Base-by-base conservation (phyloP, 2,888 invertebrate genomes). In the Strigamia transsilvanica region DNA sequence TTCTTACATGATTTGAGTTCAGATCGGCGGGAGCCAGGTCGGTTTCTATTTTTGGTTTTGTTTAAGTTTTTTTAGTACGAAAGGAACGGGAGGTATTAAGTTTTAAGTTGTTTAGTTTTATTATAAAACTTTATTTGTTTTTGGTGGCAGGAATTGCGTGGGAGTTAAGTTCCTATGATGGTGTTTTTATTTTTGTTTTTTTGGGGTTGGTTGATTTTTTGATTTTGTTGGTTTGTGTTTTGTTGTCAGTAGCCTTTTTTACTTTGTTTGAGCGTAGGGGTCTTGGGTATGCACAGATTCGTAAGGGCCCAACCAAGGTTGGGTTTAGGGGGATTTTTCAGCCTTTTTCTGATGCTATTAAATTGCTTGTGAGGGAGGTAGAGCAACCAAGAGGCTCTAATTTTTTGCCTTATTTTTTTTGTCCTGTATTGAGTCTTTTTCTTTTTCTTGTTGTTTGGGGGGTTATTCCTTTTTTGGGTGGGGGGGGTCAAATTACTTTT, bases 291-390 rank as follows among this genome's bases (percentile, higher is more conserved):
- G 7, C 34, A 7, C 34, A 34, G 34, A 34, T 34, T 89, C 93
- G 93, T 21, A 92, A 92, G 85, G 93, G 93, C 0, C 93, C 93
- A 27, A 93, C 93, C 91, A 93, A 93, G 85, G 90, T 93, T 1
- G 91, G 92, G 34, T 7, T 7, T 34, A 34, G 34, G 46, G 93
- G 93, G 0, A 86, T 93, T 87, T 88, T 91, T 83, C 93, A 93
- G 84, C 92, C 93, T 87, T 92, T 93, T 91, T 90, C 91, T 79
- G 93, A 93, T 91, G 93, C 91, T 42, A 89, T 93, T 89, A 93
- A 51, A 9, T 9, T 51, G 3, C 10, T 51, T 6, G 51, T 51
- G n/a, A 51, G n/a, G 51, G 51, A 51, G 10, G 10, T 51, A 6
- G 51, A 51, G n/a, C 51, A 51, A 9, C 51, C 91, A 85, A 87